Conservation (phyloP, 2,888 invertebrate species). For the Morpho helenor region DNA sequence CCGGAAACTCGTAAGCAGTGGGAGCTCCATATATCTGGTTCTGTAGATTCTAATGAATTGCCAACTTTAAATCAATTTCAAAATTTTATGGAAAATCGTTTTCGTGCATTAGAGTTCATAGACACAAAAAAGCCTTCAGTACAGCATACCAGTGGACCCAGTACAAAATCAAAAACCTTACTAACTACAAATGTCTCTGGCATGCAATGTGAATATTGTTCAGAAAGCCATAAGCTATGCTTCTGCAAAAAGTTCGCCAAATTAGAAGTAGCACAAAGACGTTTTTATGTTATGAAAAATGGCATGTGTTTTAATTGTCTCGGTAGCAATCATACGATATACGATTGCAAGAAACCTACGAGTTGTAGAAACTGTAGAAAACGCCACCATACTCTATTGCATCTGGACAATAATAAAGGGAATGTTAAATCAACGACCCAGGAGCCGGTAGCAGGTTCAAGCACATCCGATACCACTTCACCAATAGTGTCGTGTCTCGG, state of each 20-base stretch:
- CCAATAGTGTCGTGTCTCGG: neutral
- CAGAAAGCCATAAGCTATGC: conserved; percentile 8
- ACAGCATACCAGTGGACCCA: neutral
- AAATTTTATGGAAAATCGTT: conserved; percentile 9
- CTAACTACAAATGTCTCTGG: neutral
- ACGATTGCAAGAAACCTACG: conserved; percentile 18
- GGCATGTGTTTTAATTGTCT: conserved; percentile 27
- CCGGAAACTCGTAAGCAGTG: too few relatives aligned
- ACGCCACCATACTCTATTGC: conserved; percentile 27
- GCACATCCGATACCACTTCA: too few relatives aligned
- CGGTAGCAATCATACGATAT: conserved; percentile 13
- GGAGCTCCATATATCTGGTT: conserved; percentile 3
- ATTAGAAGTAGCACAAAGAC: neutral
- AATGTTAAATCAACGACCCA: too few relatives aligned
- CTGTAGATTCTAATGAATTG: conserved; percentile 28
- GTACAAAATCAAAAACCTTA: neutral
- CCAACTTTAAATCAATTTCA: conserved; percentile 15
- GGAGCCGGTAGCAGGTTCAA: too few relatives aligned
- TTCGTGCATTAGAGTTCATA: conserved; percentile 12
- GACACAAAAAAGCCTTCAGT: conserved; percentile 1
- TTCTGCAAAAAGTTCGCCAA: conserved; percentile 14
- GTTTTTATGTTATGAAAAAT: conserved; percentile 15
- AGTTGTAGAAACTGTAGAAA: conserved; percentile 22
- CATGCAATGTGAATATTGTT: conserved; percentile 5
- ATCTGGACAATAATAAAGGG: conserved; percentile 1